Base-by-base conservation (phyloP, 2,797 vertebrate species). In the Danio tinwini region DNA sequence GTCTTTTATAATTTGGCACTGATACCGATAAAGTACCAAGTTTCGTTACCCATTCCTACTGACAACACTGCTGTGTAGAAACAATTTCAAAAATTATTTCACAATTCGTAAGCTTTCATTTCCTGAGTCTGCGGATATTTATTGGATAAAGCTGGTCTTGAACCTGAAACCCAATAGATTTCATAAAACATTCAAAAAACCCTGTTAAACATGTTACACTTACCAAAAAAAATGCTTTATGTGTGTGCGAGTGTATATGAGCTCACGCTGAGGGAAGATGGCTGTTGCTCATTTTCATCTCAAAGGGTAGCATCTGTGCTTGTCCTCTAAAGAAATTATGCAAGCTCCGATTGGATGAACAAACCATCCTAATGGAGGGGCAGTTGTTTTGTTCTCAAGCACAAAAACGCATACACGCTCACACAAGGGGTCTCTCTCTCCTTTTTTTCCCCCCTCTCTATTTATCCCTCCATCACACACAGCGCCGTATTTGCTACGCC, bases 251-350 rank as follows among this genome's bases (percentile, higher is more conserved):
- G 63, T 78, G 29, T 49, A 37, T 29, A 40, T 58, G 39, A 63
- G 39, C 19, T 76, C 63, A 56, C 74, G 82, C 63, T 52, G 63
- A n/a, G 76, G 47, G 69, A 40, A 62, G 21, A 77, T 78, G 64
- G 17, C 77, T 45, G 53, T 79, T 80, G 84, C 90, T 92, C 88
- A 92, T 92, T 93, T 92, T 90, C 88, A 93, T 92, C 84, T 92
- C 88, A 93, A 93, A 89, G 85, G 88, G 78, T 84, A 84, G 84
- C 91, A 92, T 90, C 91, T 92, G 91, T 89, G 89, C 86, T 6
- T 69, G 88, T 82, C 78, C 68, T 88, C 81, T 81, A 82, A 89
- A 85, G 88, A 91, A 88, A 91, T 91, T 87, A 92, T 92, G 89
- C 90, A 92, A 84, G 88, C 86, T 88, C 85, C 81, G 83, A 82